Percentiles rank a stretch among this genome's conserved stretches.
Conservation (phyloP, 2,113 vertebrate genomes). For the Marmota monax region DNA sequence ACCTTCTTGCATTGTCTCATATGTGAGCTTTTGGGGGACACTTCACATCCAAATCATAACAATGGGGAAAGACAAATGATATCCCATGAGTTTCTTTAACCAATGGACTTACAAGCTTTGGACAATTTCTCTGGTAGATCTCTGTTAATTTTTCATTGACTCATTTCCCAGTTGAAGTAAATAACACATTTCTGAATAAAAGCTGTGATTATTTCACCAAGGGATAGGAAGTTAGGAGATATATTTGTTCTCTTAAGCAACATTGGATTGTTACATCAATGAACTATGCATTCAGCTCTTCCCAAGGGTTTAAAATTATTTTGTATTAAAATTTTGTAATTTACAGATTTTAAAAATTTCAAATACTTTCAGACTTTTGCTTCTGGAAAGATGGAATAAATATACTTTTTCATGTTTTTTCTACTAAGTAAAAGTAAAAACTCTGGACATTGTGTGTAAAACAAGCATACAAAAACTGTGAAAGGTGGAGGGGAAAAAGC, state of each 20-base stretch:
- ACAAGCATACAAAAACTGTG: not conserved
- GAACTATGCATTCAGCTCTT: not conserved
- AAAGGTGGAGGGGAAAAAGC: not conserved
- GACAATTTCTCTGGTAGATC: not conserved
- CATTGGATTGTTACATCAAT: not conserved
- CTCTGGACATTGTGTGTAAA: not conserved
- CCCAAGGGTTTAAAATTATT: not conserved
- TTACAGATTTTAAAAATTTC: conserved; percentile 27
- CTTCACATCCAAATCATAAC: too few species aligned
- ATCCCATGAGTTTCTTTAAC: conserved; percentile 58
- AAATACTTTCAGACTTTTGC: conserved; percentile 24
- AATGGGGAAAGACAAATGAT: conserved; percentile 63
- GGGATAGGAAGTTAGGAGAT: conserved; percentile 54
- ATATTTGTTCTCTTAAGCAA: conserved; percentile 59
- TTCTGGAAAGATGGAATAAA: not conserved
- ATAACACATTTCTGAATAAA: too few species aligned
- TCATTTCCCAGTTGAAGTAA: too few species aligned
- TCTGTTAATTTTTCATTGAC: conserved; percentile 50
- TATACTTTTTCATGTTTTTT: not conserved
- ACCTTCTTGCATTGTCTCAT: too few species aligned
- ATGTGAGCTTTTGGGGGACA: too few species aligned
- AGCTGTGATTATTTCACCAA: not conserved
- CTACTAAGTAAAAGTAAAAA: not conserved
- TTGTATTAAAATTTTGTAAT: not conserved
- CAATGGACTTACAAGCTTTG: conserved; percentile 45